A percentile compares a stretch with the other conserved stretches of the same genome.
Evolutionary conservation across 2,888 invertebrate genomes (phyloP).

Genomic region (Deroplatys truncata): DNA sequence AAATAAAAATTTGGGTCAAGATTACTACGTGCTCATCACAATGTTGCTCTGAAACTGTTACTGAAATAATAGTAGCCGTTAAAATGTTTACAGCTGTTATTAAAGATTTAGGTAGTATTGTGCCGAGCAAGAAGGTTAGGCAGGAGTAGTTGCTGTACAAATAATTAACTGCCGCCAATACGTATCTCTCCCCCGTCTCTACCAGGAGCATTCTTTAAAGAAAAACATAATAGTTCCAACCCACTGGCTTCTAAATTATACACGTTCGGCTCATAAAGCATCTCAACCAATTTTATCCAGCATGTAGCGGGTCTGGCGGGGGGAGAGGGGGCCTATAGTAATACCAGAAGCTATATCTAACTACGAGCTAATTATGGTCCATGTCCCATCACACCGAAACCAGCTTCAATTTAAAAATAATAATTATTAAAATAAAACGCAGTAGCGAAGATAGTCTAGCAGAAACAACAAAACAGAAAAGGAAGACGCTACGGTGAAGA

Average conservation of each 20-base stretch:
- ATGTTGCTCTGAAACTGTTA: too few relatives aligned
- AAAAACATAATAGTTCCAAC: slow-evolving; percentile 16
- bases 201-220: slow-evolving; percentile 5
- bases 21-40: too few relatives aligned
- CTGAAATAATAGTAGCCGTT: too few relatives aligned
- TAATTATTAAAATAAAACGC: slow-evolving; percentile 27
- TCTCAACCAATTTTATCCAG: slow-evolving; percentile 20
- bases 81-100: too few relatives aligned
- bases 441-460: neutral
- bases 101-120: too few relatives aligned
- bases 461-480: neutral
- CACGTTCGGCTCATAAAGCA: slow-evolving; percentile 26
- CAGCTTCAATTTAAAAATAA: slow-evolving; percentile 27
- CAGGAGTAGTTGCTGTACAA: neutral
- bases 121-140: too few relatives aligned
- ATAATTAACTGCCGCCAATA: neutral
- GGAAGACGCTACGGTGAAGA: neutral
- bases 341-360: slow-evolving; percentile 26
- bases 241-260: slow-evolving; percentile 24
- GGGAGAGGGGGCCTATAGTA: slow-evolving; percentile 13
- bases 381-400: slow-evolving; percentile 23
- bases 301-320: neutral
- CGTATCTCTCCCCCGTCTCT: neutral
- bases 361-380: slow-evolving; percentile 23
- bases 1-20: too few relatives aligned